Evolutionary conservation across 1,140 invertebrate genomes (phyloP).

Genomic region (Reticulitermes speratus): DNA sequence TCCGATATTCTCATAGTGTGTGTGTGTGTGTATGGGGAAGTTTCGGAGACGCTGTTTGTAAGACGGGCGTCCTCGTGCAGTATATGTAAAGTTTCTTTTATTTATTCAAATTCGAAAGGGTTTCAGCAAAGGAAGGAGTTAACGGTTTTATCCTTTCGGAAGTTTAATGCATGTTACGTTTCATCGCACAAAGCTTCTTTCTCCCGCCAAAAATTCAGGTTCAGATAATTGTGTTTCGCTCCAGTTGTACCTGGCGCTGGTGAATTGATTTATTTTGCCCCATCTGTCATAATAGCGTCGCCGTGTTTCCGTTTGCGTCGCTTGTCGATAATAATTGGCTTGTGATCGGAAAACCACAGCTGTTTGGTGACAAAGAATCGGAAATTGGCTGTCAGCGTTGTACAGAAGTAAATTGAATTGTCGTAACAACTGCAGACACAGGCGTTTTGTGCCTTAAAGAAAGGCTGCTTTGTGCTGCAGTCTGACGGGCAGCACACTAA

Average conservation of each 20-base stretch:
- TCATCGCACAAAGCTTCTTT: not conserved
- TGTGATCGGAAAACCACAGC: constrained; percentile 9
- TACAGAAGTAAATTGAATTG: not conserved
- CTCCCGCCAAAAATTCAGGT: not conserved
- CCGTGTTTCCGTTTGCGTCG: not conserved
- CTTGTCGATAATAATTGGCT: not conserved
- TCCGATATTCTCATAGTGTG: not conserved
- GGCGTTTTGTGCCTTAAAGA: not conserved
- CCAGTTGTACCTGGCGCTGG: not conserved
- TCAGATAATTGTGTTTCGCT: not conserved
- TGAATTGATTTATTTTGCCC: not conserved
- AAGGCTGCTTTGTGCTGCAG: not conserved
- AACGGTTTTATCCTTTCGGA: not conserved
- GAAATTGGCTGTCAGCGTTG: not conserved
- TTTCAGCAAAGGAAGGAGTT: not conserved
- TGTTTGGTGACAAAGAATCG: not conserved
- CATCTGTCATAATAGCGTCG: not conserved
- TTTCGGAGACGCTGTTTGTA: not conserved
- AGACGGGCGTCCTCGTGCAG: not conserved
- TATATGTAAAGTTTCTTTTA: not conserved
- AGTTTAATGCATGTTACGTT: not conserved
- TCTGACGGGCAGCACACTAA: too few relatives aligned
- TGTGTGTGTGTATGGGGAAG: not conserved
- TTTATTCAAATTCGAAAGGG: constrained; percentile 1
- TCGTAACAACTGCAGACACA: not conserved